phyloP scores from a whole-genome alignment of 2,888 invertebrate genomes.

The Lymantria monacha region DNA sequence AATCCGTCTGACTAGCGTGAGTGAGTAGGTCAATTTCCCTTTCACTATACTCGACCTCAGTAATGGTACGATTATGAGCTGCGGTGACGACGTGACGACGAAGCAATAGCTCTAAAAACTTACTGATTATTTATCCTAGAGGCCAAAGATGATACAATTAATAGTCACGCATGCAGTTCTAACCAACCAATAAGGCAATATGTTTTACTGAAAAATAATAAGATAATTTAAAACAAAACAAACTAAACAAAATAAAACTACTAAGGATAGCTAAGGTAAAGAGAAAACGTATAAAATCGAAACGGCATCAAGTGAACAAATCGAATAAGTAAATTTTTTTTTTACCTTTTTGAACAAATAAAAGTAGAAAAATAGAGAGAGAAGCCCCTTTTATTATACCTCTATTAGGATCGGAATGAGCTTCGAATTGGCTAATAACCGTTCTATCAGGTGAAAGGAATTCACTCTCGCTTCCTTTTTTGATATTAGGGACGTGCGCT shows the following conservation, averaged over 20 bases:
- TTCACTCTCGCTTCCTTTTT: slow-evolving; percentile 64
- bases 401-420: slow-evolving; percentile 79
- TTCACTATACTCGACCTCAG: no score
- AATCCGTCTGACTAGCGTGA: no score
- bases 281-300: slow-evolving; percentile 32
- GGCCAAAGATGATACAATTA: no score
- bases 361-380: slow-evolving; percentile 68
- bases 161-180: no score
- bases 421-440: slow-evolving; percentile 80
- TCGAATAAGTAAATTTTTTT: slow-evolving; percentile 66
- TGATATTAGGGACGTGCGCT: slow-evolving; percentile 41
- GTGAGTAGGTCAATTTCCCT: no score
- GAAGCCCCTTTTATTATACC: slow-evolving; percentile 75
- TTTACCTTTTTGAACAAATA: slow-evolving; percentile 64
- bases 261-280: slow-evolving; percentile 17
- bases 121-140: no score
- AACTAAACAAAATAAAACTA: slow-evolving; percentile 9
- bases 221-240: slow-evolving; percentile 1
- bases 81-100: no score
- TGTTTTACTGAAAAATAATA: no score
- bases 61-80: no score
- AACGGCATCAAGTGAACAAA: slow-evolving; percentile 46
- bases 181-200: no score
- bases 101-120: no score
- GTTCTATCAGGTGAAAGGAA: slow-evolving; percentile 81